Evolutionary conservation across 2,113 vertebrate species (phyloP).

Genomic region (Podarcis cretensis): DNA sequence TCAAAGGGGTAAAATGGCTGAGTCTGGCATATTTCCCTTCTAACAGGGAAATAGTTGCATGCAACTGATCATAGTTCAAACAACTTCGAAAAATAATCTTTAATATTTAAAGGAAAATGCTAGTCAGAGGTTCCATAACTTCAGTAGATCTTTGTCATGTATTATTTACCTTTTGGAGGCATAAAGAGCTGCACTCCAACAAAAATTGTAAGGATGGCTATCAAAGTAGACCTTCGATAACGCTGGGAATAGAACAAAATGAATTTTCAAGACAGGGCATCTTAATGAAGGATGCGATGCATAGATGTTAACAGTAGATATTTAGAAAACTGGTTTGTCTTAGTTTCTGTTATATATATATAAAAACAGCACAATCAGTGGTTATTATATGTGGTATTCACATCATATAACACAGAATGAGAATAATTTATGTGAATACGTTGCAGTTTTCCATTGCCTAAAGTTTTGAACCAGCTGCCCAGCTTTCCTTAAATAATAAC

Average conservation of each 20-base stretch:
- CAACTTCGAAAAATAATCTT: constrained; percentile 75
- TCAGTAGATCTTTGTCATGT: constrained; percentile 70
- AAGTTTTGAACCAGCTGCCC: not conserved
- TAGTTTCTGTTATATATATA: not conserved
- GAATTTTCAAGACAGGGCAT: not conserved
- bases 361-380: too few species aligned
- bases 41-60: constrained; percentile 70
- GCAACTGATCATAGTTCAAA: constrained; percentile 69
- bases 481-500: not conserved
- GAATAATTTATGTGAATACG: not conserved
- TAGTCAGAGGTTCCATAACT: constrained; percentile 69
- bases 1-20: constrained; percentile 71
- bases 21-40: constrained; percentile 70
- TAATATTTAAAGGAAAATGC: constrained; percentile 80
- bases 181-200: constrained; percentile 54
- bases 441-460: not conserved
- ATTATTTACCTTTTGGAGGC: constrained; percentile 72
- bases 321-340: not conserved
- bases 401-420: not conserved
- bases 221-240: constrained; percentile 47
- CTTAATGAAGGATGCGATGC: constrained; percentile 16
- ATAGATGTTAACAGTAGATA: not conserved
- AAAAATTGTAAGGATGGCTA: constrained; percentile 67
- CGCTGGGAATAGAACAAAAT: constrained; percentile 20
- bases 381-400: not conserved